Evolutionary conservation across 1,140 invertebrate genomes (phyloP), one percentile per base, ranked within the genome.

Genomic region (Drosophila willistoni): DNA sequence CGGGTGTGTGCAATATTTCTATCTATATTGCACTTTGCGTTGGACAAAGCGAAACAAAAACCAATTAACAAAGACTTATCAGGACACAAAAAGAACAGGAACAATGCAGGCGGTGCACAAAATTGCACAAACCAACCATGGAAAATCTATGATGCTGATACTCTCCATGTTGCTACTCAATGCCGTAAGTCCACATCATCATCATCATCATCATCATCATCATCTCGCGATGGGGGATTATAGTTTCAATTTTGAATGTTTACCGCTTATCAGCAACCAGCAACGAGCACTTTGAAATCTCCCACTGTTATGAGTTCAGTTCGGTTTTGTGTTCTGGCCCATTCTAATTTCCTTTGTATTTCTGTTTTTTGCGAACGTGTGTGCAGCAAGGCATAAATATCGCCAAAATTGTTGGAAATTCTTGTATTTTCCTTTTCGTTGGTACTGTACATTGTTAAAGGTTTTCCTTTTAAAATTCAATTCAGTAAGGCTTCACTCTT

Each of bases 21-120:
- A 22, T 51, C 61, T 10, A 19, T 17, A 47, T 47, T 47, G 44
- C 44, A 17, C 44, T 33, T 62, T 29, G 29, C 29, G 5, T 29
- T 29, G 29, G 2, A 12, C 7, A 10, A 36, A 36, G 10, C 34
- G 10, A 3, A n/a, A 59, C 19, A 42, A 29, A 75, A 73, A 63
- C 54, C 61, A 69, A 68, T 80, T 71, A 77, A 68, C 41, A 51
- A 42, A 64, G 65, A 66, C 66, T 62, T 65, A 64, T 36, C 65
- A 47, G 57, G 9, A 54, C 29, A 19, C n/a, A 56, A 54, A 3
- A 42, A 42, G 13, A 44, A 9, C 44, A 17, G 17, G 10, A 10
- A 44, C 55, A 73, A 87, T 87, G 84, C 84, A 89, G 77, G 34
- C 73, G 68, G 71, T 84, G 84, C 84, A 89, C 80, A 80, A 69